These are phyloP conservation scores for Lordiphosa stackelbergi DNA, from an alignment of 1,140 invertebrate genomes.

Conservation along the genomic window DNA sequence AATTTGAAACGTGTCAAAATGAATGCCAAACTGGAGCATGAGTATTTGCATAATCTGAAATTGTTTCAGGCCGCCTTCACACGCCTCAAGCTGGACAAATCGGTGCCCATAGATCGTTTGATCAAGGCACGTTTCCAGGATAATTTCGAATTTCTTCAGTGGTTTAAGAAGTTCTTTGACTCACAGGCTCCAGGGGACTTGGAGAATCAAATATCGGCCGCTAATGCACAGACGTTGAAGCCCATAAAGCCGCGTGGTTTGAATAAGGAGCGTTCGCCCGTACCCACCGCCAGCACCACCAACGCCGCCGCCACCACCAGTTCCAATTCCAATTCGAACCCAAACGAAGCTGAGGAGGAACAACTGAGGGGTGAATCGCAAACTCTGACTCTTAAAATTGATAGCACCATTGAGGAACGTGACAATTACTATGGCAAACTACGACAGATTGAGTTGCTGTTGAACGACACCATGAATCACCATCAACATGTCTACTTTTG, in stretches of 20 bases:
- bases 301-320: too few relatives aligned
- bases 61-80: constrained; percentile 96
- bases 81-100: constrained; percentile 96
- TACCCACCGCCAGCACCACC: background rate
- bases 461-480: constrained; percentile 27
- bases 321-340: too few relatives aligned
- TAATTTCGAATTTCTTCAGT: constrained; percentile 99
- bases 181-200: constrained; percentile 82
- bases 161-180: constrained; percentile 99
- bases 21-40: constrained; percentile 97
- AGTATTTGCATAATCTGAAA: constrained; percentile 99
- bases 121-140: constrained; percentile 97
- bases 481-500: constrained; percentile 37
- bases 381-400: constrained; percentile 17
- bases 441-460: constrained; percentile 38
- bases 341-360: background rate
- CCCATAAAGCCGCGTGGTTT: constrained; percentile 33
- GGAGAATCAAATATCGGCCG: constrained; percentile 50
- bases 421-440: constrained; percentile 56
- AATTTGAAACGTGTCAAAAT: constrained; percentile 97
- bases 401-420: constrained; percentile 20
- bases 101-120: constrained; percentile 88
- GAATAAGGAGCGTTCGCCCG: constrained; percentile 12
- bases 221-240: constrained; percentile 34
- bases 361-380: constrained; percentile 22